Percentiles rank a stretch among this genome's conserved stretches.
Conservation (phyloP, 53 echinoderm and acorn worm species). For the Paracentrotus lividus region DNA sequence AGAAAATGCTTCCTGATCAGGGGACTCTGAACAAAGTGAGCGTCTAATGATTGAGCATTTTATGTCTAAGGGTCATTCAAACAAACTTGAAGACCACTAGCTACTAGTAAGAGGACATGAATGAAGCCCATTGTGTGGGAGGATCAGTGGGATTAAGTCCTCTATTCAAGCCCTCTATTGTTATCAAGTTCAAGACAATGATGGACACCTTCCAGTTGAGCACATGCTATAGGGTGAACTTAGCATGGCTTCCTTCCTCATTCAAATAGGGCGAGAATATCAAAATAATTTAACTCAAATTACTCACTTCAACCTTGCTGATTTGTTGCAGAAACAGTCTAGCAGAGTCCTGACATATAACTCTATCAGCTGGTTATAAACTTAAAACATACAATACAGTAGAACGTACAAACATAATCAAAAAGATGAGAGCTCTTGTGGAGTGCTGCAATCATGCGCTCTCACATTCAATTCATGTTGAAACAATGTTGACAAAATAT, state of each 20-base stretch:
- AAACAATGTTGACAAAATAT: no score
- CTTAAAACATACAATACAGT: not conserved
- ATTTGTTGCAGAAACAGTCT: not conserved
- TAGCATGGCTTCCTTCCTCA: not conserved
- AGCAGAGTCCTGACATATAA: not conserved
- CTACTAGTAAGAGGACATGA: not conserved
- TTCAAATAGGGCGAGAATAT: not conserved
- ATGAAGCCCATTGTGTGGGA: conserved; percentile 31
- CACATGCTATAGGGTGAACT: not conserved
- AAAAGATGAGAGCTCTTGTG: not conserved
- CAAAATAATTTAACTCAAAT: not conserved
- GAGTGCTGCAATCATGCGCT: conserved; percentile 29
- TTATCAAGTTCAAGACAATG: not conserved
- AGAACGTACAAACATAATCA: not conserved
- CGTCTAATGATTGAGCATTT: not conserved
- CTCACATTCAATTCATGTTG: no score
- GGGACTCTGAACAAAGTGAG: not conserved
- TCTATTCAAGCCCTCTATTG: conserved; percentile 37
- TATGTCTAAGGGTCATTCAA: not conserved
- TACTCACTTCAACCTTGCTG: not conserved
- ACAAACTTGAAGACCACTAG: not conserved
- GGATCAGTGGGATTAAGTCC: conserved; percentile 1
- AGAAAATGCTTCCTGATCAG: conserved; percentile 7
- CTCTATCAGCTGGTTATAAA: not conserved
- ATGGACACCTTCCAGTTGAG: not conserved